A percentile compares a stretch with the other conserved stretches of the same genome.
phyloP scores from a whole-genome alignment of 2,888 invertebrate genomes.

The Eledone cirrhosa region DNA sequence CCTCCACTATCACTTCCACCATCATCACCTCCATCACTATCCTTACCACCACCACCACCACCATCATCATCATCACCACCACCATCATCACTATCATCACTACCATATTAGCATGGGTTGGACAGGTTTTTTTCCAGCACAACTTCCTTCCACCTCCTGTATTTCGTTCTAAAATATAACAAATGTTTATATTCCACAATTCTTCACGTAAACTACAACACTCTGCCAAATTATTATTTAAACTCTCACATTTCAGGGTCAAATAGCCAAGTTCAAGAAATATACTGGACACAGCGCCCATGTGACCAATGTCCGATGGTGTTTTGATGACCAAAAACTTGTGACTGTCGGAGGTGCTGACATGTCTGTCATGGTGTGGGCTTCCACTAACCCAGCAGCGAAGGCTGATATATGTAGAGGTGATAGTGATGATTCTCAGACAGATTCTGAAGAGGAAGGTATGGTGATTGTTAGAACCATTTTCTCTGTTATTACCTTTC shows the following conservation, averaged over 20 bases:
- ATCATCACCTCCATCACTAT: too few species aligned
- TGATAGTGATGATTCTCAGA: constrained; percentile 66
- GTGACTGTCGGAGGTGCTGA: constrained; percentile 67
- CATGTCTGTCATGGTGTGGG: constrained; percentile 67
- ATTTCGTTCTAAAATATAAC: too few species aligned
- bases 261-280: constrained; percentile 66
- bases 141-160: too few species aligned
- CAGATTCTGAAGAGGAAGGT: constrained; percentile 66
- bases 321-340: constrained; percentile 59
- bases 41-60: too few species aligned
- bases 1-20: too few species aligned
- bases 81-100: too few species aligned
- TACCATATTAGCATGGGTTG: too few species aligned
- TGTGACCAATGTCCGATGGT: constrained; percentile 68
- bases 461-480: constrained; percentile 29
- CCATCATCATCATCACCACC: too few species aligned
- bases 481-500: too few species aligned
- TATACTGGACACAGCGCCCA: constrained; percentile 67
- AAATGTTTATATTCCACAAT: too few species aligned
- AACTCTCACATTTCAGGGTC: constrained; percentile 56
- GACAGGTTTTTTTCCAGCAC: too few species aligned
- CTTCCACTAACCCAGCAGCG: constrained; percentile 39
- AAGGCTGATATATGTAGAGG: constrained; percentile 47
- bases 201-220: too few species aligned
- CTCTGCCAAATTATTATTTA: constrained; percentile 25